A percentile compares a stretch with the other conserved stretches of the same genome.
Evolutionary conservation across 1,140 invertebrate species (phyloP).

Genomic region (Spodoptera litura): DNA sequence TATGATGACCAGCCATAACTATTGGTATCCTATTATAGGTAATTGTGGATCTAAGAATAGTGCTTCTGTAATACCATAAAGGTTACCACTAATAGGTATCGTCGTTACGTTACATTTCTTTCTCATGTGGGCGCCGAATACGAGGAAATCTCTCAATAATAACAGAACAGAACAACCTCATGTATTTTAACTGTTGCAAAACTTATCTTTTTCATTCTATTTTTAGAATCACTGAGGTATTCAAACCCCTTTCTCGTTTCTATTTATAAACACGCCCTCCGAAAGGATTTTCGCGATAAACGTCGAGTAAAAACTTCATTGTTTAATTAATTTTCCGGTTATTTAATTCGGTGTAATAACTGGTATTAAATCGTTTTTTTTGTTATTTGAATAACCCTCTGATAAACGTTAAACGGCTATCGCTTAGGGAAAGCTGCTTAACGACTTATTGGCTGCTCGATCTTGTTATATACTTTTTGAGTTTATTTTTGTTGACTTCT

Average conservation of each 20-base stretch:
- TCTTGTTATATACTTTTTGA: neutral
- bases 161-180: neutral
- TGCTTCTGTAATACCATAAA: no score
- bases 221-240: neutral
- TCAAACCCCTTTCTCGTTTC: neutral
- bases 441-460: neutral
- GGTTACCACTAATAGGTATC: no score
- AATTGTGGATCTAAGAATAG: no score
- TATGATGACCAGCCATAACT: no score
- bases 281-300: neutral
- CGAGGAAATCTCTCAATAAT: no score
- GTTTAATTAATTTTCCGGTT: conserved; percentile 31
- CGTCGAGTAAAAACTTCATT: neutral
- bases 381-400: neutral
- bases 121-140: no score
- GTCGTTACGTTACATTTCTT: no score
- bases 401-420: neutral
- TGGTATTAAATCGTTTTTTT: neutral
- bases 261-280: neutral
- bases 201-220: neutral
- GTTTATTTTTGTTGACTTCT: neutral
- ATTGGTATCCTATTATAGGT: no score
- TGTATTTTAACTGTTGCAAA: neutral
- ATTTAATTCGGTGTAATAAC: conserved; percentile 4
- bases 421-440: neutral